Conservation (phyloP, 2,888 invertebrate genomes). For the Prenolepis imparis region DNA sequence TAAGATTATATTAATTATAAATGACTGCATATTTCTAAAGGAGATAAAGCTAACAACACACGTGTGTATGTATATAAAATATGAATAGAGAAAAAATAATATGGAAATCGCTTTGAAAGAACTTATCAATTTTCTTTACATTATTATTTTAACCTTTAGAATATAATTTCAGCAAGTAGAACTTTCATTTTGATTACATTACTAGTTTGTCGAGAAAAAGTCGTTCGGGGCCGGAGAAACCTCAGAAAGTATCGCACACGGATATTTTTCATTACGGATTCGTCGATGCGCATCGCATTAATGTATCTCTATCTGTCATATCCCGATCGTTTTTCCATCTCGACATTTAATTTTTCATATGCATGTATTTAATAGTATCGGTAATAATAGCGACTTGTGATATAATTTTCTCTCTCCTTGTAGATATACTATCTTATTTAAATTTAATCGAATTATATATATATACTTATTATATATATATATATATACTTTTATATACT, state of each 20-base stretch:
- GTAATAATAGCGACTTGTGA: neutral
- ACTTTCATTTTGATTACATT: slow-evolving; percentile 78
- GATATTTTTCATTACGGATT: slow-evolving; percentile 19
- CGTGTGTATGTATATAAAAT: neutral
- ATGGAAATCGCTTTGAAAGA: neutral
- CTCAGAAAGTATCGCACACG: slow-evolving; percentile 55
- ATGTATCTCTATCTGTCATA: neutral
- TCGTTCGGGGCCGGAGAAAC: slow-evolving; percentile 79
- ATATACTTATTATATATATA: too few relatives aligned
- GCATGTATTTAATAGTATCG: neutral
- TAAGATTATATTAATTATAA: neutral
- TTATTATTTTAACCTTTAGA: neutral
- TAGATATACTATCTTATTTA: neutral
- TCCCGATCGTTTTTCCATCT: neutral
- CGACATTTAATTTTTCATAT: neutral
- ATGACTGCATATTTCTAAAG: neutral
- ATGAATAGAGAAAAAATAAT: neutral
- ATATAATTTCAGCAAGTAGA: slow-evolving; percentile 62
- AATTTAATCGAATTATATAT: slow-evolving; percentile 5
- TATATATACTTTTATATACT: too few relatives aligned
- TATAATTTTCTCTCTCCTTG: neutral
- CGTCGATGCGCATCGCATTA: neutral
- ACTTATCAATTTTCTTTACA: slow-evolving; percentile 13
- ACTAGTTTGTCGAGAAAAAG: slow-evolving; percentile 64
- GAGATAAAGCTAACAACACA: too few relatives aligned